Percentiles rank a stretch among this genome's conserved stretches.
phyloP scores from a whole-genome alignment of 2,113 vertebrate species.

The Amphilophus citrinellus region DNA sequence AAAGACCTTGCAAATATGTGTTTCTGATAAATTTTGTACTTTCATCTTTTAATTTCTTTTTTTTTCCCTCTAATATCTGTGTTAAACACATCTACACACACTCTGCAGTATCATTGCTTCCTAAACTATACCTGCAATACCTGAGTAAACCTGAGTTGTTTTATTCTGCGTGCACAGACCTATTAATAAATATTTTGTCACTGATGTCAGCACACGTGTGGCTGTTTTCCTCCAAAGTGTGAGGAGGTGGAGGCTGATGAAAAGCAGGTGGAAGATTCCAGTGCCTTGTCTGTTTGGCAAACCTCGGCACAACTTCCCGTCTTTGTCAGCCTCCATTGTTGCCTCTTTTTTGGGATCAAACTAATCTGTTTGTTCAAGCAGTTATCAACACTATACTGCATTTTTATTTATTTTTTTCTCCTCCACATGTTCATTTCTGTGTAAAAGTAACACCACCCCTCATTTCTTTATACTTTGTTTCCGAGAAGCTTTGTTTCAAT shows the following conservation, averaged over 20 bases:
- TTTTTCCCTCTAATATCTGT: background rate
- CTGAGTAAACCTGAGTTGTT: background rate
- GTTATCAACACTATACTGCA: background rate
- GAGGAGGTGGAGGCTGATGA: constrained; percentile 16
- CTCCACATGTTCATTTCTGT: background rate
- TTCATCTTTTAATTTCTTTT: background rate
- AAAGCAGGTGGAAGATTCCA: constrained; percentile 66
- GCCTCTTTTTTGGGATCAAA: constrained; percentile 60
- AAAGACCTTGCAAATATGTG: background rate
- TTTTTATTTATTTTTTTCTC: background rate
- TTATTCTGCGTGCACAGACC: background rate
- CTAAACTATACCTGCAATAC: background rate
- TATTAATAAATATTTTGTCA: constrained; percentile 37
- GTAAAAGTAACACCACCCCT: too few relatives aligned
- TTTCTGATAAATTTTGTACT: too few relatives aligned
- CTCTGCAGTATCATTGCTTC: background rate
- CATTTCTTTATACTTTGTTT: background rate
- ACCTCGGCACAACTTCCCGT: constrained; percentile 67
- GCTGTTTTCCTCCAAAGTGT: constrained; percentile 3
- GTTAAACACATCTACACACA: background rate
- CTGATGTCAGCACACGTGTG: background rate
- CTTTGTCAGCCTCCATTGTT: constrained; percentile 74
- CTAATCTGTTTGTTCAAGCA: constrained; percentile 34
- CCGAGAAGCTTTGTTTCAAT: background rate
- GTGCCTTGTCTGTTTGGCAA: constrained; percentile 20